Evolutionary conservation across 2,888 invertebrate species (phyloP).

Genomic region (Synanthedon formicaeformis): DNA sequence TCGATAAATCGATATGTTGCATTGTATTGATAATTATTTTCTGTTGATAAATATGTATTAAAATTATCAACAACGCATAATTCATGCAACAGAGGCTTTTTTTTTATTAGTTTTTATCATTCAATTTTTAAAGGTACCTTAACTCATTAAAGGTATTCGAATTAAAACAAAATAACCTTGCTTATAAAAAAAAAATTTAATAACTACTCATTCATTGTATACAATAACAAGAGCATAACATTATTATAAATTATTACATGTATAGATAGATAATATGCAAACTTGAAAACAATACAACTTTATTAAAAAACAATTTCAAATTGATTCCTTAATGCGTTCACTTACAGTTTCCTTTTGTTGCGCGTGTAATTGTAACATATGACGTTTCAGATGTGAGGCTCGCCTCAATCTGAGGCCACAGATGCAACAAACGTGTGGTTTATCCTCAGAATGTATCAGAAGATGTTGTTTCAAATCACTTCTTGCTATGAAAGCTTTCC

Average conservation of each 20-base stretch:
- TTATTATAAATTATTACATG: background rate
- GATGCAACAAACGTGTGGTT: slow-evolving; percentile 44
- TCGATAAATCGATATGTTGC: no score
- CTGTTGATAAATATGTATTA: no score
- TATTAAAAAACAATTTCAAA: background rate
- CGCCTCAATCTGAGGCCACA: slow-evolving; percentile 51
- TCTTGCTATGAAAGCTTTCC: slow-evolving; percentile 51
- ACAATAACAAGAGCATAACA: background rate
- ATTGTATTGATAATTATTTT: no score
- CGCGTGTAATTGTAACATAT: slow-evolving; percentile 18
- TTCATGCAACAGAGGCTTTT: no score
- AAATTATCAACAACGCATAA: no score
- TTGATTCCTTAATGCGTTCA: background rate
- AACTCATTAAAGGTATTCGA: no score
- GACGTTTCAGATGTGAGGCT: slow-evolving; percentile 53
- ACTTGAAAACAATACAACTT: background rate
- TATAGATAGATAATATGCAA: background rate
- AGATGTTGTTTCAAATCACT: slow-evolving; percentile 58
- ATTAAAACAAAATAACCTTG: background rate
- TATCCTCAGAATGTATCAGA: slow-evolving; percentile 45
- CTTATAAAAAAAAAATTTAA: background rate
- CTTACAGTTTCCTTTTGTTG: background rate
- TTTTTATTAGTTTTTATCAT: no score
- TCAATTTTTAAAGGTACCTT: no score
- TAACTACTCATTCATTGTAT: background rate